Base-by-base conservation (phyloP, 2,113 vertebrate genomes). In the Phycodurus eques region DNA sequence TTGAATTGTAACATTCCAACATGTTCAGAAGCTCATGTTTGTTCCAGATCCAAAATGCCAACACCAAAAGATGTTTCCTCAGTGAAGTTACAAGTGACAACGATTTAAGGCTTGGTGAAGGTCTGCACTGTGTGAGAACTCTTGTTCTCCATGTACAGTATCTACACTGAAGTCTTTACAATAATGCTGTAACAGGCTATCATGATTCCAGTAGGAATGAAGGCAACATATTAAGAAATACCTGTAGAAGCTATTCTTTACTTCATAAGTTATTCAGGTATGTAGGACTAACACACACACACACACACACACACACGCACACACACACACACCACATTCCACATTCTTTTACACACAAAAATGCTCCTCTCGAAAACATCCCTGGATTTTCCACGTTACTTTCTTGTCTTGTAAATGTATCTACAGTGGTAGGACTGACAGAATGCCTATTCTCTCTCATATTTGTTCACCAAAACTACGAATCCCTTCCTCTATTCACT, bases 381-480 rank as follows among this genome's bases (percentile, higher is more conserved):
- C 14, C 69, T 42, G 47, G 68, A 56, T 77, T 73, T 78, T 51
- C 10, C 67, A 66, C 70, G 22, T 56, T 61, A 72, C 51, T 79
- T 74, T 63, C 39, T 75, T 68, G 70, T 53, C 71, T 54, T 68
- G 68, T 72, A 67, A 77, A 70, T 88, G 81, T 78, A 86, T 86
- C 72, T 84, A 70, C 82, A 81, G 78, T 53, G 83, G 68, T 56
- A 60, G 56, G 72, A 82, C 62, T 51, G 69, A 57, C 69, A 70
- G 51, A 67, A 70, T 53, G 60, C 71, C 69, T 83, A 74, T 80
- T 76, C 73, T 71, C 75, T 71, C 77, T 73, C 46, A 13, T 75
- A 61, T 78, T 74, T 83, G 74, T 66, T 15, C 43, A 22, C 65
- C 70, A 61, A 57, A 86, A 22, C 68, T 67, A 20, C 4, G 64